Base-by-base conservation (phyloP, 2,888 invertebrate species). In the Thera obeliscata region DNA sequence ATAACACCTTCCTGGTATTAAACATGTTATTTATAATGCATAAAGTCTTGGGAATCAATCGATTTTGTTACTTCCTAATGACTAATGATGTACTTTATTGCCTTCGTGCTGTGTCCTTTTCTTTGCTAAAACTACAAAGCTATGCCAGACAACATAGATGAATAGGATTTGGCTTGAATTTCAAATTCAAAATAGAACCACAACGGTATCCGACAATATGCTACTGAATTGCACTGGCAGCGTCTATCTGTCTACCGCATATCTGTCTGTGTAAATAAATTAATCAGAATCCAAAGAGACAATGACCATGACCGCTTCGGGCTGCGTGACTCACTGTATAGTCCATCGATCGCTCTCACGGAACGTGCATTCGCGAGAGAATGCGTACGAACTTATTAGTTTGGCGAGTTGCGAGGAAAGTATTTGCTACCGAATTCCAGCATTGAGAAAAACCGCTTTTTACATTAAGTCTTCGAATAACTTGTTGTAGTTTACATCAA, bases 231-330 rank as follows among this genome's bases (percentile, higher is more conserved):
- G 66, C 60, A 60, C 38, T 49, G 56, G 52, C 61, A 58, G 62
- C 69, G 70, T 67, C 70, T 61, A 12, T 58, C 43, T 35, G 70
- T 70, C 73, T 73, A 33, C 54, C 38, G 60, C 52, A 61, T 64
- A 61, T 59, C 64, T 65, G 67, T 59, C 64, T 65, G 67, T 71
- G 64, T 72, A 69, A 66, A 72, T 71, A 66, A 68, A 61, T 59
- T 67, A 67, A 67, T 67, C 50, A 57, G 64, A 69, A 67, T 71
- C 61, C 50, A 64, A 64, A 64, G 67, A 75, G 74, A 73, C 69
- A 76, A 74, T 72, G 76, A 66, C 76, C 75, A 65, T 76, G 76
- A 75, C 74, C 73, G 73, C 62, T 67, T 70, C 70, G 56, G 64
- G 66, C 67, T 60, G 66, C 58, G 65, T 74, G 74, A 71, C 68